Evolutionary conservation across 2,888 invertebrate genomes (phyloP), one percentile per base, ranked within the genome.

Genomic region (Drepanosiphum platanoidis): DNA sequence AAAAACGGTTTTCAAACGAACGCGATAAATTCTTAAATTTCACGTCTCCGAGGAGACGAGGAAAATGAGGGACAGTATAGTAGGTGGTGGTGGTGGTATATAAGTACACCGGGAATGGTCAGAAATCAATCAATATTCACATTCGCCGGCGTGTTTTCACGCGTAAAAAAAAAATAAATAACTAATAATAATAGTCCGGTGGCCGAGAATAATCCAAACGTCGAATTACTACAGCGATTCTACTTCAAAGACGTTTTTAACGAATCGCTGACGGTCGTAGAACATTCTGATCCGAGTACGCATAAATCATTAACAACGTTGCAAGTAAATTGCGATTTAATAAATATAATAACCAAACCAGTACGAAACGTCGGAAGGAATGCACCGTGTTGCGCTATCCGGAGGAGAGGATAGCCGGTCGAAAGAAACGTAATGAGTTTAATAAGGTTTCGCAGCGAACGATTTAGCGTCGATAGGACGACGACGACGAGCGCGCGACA

Each of bases 51-150:
- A 42, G 42, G 42, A 42, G n/a, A n/a, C n/a, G n/a, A n/a, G n/a
- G n/a, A n/a, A n/a, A n/a, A n/a, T n/a, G n/a, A n/a, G n/a, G n/a
- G n/a, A n/a, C n/a, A n/a, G n/a, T n/a, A n/a, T n/a, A n/a, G 15
- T 52, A 18, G 52, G 52, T 52, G 22, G 15, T 3, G 8, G 22
- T 5, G 22, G 52, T 4, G 22, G 52, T 1, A 22, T 18, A 64
- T 11, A 39, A 36, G 5, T 36, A 78, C 64, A 78, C 78, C 78
- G 64, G 11, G 78, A 78, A 78, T 78, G 78, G 64, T 64, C 18
- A 64, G 7, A 30, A 22, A 30, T 32, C 30, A 78, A 64, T 66
- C n/a, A 64, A 78, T 78, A 30, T 64, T 78, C 78, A n/a, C n/a
- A 78, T 78, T 64, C 78, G 1, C 39, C 64, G 78, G 78, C n/a